Evolutionary conservation across 1,140 invertebrate species (phyloP).

Genomic region (Battus philenor): DNA sequence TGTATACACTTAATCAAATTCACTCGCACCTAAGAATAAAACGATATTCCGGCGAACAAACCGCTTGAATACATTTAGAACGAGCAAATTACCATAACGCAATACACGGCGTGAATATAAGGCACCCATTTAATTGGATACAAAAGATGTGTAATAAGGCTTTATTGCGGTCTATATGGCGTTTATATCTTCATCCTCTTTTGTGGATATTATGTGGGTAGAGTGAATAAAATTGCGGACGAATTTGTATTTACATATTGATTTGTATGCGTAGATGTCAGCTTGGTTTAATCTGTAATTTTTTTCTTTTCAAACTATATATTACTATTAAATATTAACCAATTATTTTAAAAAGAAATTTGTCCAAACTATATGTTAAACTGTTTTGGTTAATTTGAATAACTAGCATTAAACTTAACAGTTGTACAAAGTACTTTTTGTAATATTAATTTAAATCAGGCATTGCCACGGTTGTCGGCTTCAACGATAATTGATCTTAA

Average conservation of each 20-base stretch:
- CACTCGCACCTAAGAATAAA: slow-evolving; percentile 11
- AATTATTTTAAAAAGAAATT: no score
- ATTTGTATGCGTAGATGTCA: not conserved
- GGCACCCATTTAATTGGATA: slow-evolving; percentile 43
- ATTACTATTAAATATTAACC: no score
- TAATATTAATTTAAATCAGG: no score
- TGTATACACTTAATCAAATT: slow-evolving; percentile 12
- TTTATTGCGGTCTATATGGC: slow-evolving; percentile 26
- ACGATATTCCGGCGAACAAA: slow-evolving; percentile 5
- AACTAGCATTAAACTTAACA: not conserved
- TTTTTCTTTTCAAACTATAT: no score
- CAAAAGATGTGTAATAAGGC: slow-evolving; percentile 40
- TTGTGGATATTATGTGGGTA: slow-evolving; percentile 9
- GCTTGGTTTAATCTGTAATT: not conserved
- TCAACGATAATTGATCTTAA: no score
- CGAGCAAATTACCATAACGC: slow-evolving; percentile 30
- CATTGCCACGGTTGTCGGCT: no score
- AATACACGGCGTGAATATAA: slow-evolving; percentile 14
- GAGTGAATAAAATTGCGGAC: slow-evolving; percentile 4
- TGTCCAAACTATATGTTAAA: not conserved
- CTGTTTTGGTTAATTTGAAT: not conserved
- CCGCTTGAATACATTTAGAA: slow-evolving; percentile 12
- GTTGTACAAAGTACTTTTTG: no score
- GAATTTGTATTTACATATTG: not conserved
- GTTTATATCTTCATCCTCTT: slow-evolving; percentile 32